Evolutionary conservation across 1,140 invertebrate genomes (phyloP), one percentile per base, ranked within the genome.

Genomic region (Ceratosolen solmsi): DNA sequence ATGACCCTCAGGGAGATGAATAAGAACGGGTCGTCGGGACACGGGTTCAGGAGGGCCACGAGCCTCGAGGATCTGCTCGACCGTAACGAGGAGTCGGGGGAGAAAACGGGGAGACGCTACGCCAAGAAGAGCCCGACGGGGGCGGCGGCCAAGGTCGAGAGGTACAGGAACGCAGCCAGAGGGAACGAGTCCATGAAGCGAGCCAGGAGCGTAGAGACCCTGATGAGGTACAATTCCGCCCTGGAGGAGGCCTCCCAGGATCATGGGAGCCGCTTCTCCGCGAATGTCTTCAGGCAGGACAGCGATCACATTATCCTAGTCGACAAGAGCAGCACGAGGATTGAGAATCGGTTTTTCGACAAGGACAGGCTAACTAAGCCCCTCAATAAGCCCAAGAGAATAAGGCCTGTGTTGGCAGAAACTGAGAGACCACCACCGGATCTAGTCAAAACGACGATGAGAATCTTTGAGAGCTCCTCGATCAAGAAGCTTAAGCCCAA

Each of bases 21-120:
- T 78, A 93, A 93, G 76, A 92, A 92, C n/a, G 92, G 95, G 36
- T 93, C 93, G 8, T 93, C 94, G 1, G 92, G 96, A 82, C 91
- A 94, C 86, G 87, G 92, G 73, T 93, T 97, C 72, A 91, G 96
- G 25, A 93, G 96, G 72, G 96, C 96, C 13, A 94, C 96, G 22
- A 97, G 96, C 83, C 92, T 98, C 63, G 97, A 98, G 89, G 96
- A 98, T 87, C 89, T 96, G 22, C 89, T 97, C 22, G 96, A 97
- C 83, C 93, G 94, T 65, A 80, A 73, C 38, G 91, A 93, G 13
- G 86, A 92, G 41, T 11, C 85, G 0, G 75, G 68, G 0, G 84
- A 87, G 38, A 90, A 88, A 30, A 83, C 49, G 0, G n/a, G n/a
- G n/a, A 87, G 87, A 36, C 89, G 88, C 65, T 90, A 87, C 63